Percentiles rank a stretch among this genome's conserved stretches.
Evolutionary conservation across 2,113 vertebrate species (phyloP).

Genomic region (Larimichthys crocea): DNA sequence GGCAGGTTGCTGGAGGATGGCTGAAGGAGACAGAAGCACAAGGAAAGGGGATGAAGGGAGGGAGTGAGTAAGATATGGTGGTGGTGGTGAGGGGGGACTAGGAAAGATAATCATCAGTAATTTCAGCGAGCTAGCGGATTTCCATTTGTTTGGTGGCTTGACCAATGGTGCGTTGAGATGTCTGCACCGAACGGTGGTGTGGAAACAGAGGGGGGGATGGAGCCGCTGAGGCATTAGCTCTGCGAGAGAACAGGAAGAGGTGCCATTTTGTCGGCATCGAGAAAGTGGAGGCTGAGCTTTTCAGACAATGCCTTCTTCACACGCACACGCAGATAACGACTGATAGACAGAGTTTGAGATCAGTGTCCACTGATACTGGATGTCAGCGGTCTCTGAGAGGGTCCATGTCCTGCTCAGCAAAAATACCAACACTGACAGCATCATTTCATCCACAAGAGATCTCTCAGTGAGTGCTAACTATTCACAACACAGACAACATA

Average conservation of each 20-base stretch:
- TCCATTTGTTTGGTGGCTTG: constrained; percentile 80
- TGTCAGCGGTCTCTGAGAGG: background rate
- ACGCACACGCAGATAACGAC: background rate
- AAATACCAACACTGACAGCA: constrained; percentile 1
- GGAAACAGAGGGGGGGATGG: constrained; percentile 34
- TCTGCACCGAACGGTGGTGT: constrained; percentile 52
- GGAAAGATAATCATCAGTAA: constrained; percentile 84
- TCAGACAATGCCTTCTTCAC: constrained; percentile 21
- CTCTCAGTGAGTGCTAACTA: background rate
- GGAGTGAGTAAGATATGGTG: constrained; percentile 18
- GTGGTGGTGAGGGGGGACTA: constrained; percentile 27
- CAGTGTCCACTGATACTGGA: background rate
- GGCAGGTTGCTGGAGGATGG: constrained; percentile 24
- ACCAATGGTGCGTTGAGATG: constrained; percentile 74
- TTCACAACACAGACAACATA: background rate
- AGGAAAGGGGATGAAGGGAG: constrained; percentile 5
- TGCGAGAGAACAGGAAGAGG: constrained; percentile 32
- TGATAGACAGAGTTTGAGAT: background rate
- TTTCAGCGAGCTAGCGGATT: constrained; percentile 80
- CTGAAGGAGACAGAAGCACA: constrained; percentile 33
- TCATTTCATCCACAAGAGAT: background rate
- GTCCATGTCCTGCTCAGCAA: background rate
- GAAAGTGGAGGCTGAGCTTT: constrained; percentile 17
- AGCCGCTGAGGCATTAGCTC: constrained; percentile 45
- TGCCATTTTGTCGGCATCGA: constrained; percentile 65